These are phyloP conservation scores for Drosophila saltans DNA, from an alignment of 1,140 invertebrate species.

Conservation along the genomic window DNA sequence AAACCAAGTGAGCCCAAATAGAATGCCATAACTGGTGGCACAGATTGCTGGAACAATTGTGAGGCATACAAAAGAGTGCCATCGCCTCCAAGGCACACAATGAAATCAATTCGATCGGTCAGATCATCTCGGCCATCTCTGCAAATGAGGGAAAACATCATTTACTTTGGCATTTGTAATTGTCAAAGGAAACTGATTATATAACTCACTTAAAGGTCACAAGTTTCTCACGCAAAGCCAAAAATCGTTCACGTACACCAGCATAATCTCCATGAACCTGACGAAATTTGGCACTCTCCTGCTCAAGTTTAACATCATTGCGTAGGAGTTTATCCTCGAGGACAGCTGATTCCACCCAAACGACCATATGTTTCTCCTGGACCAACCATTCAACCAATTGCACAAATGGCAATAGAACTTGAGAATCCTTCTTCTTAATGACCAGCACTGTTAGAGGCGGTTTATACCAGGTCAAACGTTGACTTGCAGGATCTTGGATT, in stretches of 20 bases:
- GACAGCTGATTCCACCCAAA: slow-evolving; percentile 96
- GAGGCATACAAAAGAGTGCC: slow-evolving; percentile 98
- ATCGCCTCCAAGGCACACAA: slow-evolving; percentile 97
- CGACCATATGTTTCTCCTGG: slow-evolving; percentile 96
- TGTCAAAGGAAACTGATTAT: background rate
- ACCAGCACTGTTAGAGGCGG: slow-evolving; percentile 96
- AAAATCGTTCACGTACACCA: slow-evolving; percentile 85
- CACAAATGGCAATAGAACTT: slow-evolving; percentile 94
- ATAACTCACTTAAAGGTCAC: slow-evolving; percentile 89
- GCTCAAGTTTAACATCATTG: slow-evolving; percentile 84
- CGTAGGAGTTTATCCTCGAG: slow-evolving; percentile 91
- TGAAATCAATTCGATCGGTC: slow-evolving; percentile 98
- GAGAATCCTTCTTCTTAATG: slow-evolving; percentile 97
- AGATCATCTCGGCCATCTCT: slow-evolving; percentile 93
- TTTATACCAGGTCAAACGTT: slow-evolving; percentile 97
- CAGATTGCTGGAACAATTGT: slow-evolving; percentile 97
- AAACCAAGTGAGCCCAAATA: slow-evolving; percentile 97
- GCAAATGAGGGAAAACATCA: background rate
- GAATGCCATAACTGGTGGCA: slow-evolving; percentile 98
- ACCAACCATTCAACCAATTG: slow-evolving; percentile 96
- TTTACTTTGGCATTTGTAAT: too few relatives aligned
- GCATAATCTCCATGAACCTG: slow-evolving; percentile 60
- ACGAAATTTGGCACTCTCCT: slow-evolving; percentile 64
- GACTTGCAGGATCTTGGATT: slow-evolving; percentile 97
- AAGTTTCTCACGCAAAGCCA: slow-evolving; percentile 90